Base-by-base conservation (phyloP, 2,888 invertebrate genomes). In the Portevinia maculata region DNA sequence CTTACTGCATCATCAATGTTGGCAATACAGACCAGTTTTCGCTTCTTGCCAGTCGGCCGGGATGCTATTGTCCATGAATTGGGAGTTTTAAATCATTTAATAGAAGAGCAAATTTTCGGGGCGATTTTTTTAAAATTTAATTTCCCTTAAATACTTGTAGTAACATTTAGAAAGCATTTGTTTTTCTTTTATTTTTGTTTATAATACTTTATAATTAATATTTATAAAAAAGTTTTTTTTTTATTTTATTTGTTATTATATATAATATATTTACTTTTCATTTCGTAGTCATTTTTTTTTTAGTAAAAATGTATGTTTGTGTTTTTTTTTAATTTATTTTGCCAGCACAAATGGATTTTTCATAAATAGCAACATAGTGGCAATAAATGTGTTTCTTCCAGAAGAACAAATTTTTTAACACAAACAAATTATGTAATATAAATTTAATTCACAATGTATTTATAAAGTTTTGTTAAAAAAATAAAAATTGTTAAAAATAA, bases 161-260 rank as follows among this genome's bases (percentile, higher is more conserved):
- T 86, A 86, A 86, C 86, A 86, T 85, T 86, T 84, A 86, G 84
- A 86, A 85, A 86, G 85, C 85, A 84, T 85, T 84, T 85, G 52
- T 84, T 74, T 57, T 52, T 64, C 52, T 46, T 37, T 60, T 32
- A 32, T 8, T 76, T 64, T 60, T 60, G n/a, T 75, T 65, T 78
- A 53, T 57, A 67, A 65, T 81, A 79, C 79, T 74, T 83, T 79
- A 75, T 83, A 70, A 59, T 84, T 64, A 71, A 62, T 85, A 52
- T 81, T 78, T 76, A 75, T 85, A 84, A 83, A 81, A 81, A 83
- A 78, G 67, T 50, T 73, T 46, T 76, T 32, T 53, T 57, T 62
- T 62, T 41, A 24, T 48, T 48, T 53, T 64, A 6, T 30, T 59
- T 24, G n/a, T 13, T 13, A 48, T n/a, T 28, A 13, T 48, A 48